Base-by-base conservation (phyloP, 2,797 vertebrate species). In the Neosilurus hyrtlii region DNA sequence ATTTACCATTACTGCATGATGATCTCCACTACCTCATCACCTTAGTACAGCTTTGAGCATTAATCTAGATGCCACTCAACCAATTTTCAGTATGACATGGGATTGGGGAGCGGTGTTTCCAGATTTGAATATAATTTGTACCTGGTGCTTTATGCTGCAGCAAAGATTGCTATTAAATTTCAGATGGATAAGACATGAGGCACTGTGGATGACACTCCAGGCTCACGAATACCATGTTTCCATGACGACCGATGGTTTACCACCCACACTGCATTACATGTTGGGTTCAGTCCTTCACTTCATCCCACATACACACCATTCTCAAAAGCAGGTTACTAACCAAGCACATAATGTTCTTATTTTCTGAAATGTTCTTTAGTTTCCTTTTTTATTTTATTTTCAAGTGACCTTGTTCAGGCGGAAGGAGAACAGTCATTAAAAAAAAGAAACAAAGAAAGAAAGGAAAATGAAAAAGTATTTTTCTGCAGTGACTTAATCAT, bases 241-340 rank as follows among this genome's bases (percentile, higher is more conserved):
- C 82, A 86, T 87, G 82, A 79, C 82, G 1, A 88, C 84, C 84
- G 75, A 80, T 6, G 22, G 9, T 71, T 72, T 68, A 62, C 73
- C 52, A 81, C 79, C 75, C 74, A 83, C 85, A 66, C n/a, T 61
- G 65, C 20, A 80, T 59, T 26, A 80, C 80, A 81, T 43, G 24
- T 24, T 80, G 62, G 80, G 37, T 43, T 62, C 6, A 8, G 67
- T 56, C 57, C 30, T 52, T 56, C 79, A 54, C 61, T 84, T 18
- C 52, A 51, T 80, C 62, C 71, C 52, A n/a, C 62, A 84, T 26
- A 65, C 59, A 66, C 61, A 80, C 10, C 12, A 35, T 54, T n/a
- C 35, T 67, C 26, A n/a, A 14, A 75, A 59, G 65, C 37, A 43
- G 52, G 71, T 59, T 30, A 5, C 10, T 35, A 22, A 49, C 22